phyloP scores from a whole-genome alignment of 1,140 invertebrate genomes.

The Heliconius congener region DNA sequence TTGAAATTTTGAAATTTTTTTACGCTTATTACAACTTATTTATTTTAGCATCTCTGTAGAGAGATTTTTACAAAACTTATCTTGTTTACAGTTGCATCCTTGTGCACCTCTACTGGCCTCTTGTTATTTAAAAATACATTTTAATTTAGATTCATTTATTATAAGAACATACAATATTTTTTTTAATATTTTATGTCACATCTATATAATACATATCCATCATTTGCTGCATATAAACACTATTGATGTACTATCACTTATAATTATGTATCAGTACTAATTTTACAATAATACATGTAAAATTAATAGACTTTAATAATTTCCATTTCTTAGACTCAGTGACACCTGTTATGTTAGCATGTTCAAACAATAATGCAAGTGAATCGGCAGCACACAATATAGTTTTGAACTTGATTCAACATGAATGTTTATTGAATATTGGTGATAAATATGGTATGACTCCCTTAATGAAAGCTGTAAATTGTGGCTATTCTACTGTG shows the following conservation, averaged over 20 bases:
- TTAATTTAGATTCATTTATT: too few relatives aligned
- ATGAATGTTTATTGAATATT: conserved; percentile 64
- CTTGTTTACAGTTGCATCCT: too few relatives aligned
- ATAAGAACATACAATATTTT: too few relatives aligned
- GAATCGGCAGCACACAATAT: conserved; percentile 59
- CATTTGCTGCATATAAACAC: not conserved
- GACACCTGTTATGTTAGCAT: conserved; percentile 81
- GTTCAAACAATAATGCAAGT: conserved; percentile 63
- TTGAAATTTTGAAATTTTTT: too few relatives aligned
- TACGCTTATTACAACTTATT: too few relatives aligned
- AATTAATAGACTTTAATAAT: not conserved
- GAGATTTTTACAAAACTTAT: too few relatives aligned
- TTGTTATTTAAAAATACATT: too few relatives aligned
- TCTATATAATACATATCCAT: not conserved
- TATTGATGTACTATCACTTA: too few relatives aligned
- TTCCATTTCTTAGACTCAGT: conserved; percentile 71
- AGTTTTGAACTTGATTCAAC: conserved; percentile 57
- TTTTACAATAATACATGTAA: not conserved
- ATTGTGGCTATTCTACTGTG: conserved; percentile 66
- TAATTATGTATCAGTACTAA: not conserved
- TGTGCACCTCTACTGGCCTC: too few relatives aligned
- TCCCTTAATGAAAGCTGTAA: conserved; percentile 81
- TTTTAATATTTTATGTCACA: too few relatives aligned
- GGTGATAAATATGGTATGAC: conserved; percentile 79
- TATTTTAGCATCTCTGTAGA: too few relatives aligned